These are phyloP conservation scores for Ernsta delagoae DNA, from an alignment of 2,888 invertebrate genomes.

Conservation along the genomic window DNA sequence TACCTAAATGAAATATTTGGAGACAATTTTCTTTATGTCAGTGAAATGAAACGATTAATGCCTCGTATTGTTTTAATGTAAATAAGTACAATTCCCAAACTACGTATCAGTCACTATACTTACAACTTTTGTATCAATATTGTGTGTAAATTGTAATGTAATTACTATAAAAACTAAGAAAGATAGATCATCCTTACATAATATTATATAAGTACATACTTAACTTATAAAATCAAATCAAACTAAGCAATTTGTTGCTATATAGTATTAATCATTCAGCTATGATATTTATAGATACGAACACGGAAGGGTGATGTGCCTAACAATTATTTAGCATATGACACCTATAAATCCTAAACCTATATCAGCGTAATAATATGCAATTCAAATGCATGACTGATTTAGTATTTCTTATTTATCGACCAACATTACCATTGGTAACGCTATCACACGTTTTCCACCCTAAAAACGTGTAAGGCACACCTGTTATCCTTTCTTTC, in stretches of 20 bases:
- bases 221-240: conserved; percentile 65
- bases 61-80: conserved; percentile 27
- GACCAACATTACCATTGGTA: too few species aligned
- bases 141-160: conserved; percentile 57
- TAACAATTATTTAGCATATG: neutral
- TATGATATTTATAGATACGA: conserved; percentile 56
- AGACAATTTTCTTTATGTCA: neutral
- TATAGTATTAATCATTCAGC: conserved; percentile 63
- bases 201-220: conserved; percentile 61
- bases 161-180: conserved; percentile 53
- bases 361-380: too few species aligned
- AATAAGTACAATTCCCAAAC: conserved; percentile 17
- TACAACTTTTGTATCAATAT: conserved; percentile 52
- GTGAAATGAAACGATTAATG: conserved; percentile 15
- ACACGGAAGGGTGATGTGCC: neutral
- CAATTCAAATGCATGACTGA: too few species aligned
- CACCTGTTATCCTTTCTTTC: neutral
- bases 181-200: conserved; percentile 57
- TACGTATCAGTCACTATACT: conserved; percentile 41
- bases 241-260: conserved; percentile 70
- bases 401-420: too few species aligned
- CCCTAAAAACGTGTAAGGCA: neutral
- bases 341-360: neutral
- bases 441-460: too few species aligned
- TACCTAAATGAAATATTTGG: neutral